These are phyloP conservation scores for Choristoneura rosaceana DNA, from an alignment of 2,888 invertebrate species.

Conservation along the genomic window DNA sequence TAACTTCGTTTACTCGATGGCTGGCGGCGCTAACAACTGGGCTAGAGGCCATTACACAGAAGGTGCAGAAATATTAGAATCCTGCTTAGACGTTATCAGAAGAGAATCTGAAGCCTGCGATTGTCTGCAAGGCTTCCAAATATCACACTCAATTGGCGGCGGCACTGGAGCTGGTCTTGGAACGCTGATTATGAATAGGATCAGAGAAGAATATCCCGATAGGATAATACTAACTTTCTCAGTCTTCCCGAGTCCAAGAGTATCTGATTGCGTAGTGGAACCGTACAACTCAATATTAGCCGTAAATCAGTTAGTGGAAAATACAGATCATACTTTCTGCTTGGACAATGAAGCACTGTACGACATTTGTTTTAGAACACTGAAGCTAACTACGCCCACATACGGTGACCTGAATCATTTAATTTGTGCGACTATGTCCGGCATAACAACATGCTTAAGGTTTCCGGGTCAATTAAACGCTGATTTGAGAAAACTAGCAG, in stretches of 20 bases:
- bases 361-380: constrained; percentile 92
- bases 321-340: constrained; percentile 88
- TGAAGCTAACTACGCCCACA: constrained; percentile 90
- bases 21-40: constrained; percentile 75
- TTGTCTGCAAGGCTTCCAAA: constrained; percentile 94
- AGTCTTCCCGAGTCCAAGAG: constrained; percentile 92
- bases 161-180: constrained; percentile 82
- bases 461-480: constrained; percentile 84
- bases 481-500: constrained; percentile 76
- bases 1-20: constrained; percentile 90
- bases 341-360: constrained; percentile 89
- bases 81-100: constrained; percentile 91
- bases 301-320: constrained; percentile 93
- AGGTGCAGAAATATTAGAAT: constrained; percentile 94
- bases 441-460: constrained; percentile 92
- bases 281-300: constrained; percentile 95
- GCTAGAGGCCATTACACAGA: constrained; percentile 95
- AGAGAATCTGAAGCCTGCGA: constrained; percentile 96
- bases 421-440: constrained; percentile 94
- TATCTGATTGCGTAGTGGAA: constrained; percentile 87
- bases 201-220: constrained; percentile 96
- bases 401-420: constrained; percentile 94
- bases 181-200: constrained; percentile 92
- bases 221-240: constrained; percentile 93
- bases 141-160: constrained; percentile 89